Evolutionary conservation across 2,888 invertebrate species (phyloP).

Genomic region (Hydrotaea diabolus): DNA sequence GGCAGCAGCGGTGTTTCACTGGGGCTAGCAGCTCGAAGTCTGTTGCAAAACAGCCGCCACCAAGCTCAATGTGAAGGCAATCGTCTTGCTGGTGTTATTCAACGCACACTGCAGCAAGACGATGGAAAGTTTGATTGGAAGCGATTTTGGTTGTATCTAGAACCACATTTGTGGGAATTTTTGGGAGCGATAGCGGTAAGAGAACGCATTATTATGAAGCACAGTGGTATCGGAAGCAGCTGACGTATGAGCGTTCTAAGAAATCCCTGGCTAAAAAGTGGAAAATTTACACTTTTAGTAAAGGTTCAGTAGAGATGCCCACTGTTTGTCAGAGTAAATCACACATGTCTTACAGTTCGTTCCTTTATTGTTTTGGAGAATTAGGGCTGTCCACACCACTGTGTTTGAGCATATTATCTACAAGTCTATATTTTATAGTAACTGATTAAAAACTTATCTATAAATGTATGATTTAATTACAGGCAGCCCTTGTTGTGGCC

Average conservation of each 20-base stretch:
- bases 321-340: no score
- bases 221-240: no score
- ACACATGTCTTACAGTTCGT: neutral
- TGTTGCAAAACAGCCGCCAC: conserved; percentile 68
- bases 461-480: conserved; percentile 72
- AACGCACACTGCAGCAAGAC: conserved; percentile 80
- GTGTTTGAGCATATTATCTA: neutral
- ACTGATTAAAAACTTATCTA: conserved; percentile 33
- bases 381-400: neutral
- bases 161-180: conserved; percentile 89
- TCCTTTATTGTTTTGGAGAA: neutral
- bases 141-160: conserved; percentile 86
- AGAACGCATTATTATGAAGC: neutral
- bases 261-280: no score
- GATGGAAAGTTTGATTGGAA: conserved; percentile 89
- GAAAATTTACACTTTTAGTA: no score
- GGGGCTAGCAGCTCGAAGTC: conserved; percentile 73
- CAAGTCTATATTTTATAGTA: neutral
- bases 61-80: conserved; percentile 76
- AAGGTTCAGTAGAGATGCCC: no score
- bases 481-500: conserved; percentile 94
- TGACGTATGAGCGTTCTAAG: no score
- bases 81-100: conserved; percentile 75
- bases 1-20: conserved; percentile 74
- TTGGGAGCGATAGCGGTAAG: conserved; percentile 88